phyloP scores from a whole-genome alignment of 2,113 vertebrate species.

The Reinhardtius hippoglossoides region DNA sequence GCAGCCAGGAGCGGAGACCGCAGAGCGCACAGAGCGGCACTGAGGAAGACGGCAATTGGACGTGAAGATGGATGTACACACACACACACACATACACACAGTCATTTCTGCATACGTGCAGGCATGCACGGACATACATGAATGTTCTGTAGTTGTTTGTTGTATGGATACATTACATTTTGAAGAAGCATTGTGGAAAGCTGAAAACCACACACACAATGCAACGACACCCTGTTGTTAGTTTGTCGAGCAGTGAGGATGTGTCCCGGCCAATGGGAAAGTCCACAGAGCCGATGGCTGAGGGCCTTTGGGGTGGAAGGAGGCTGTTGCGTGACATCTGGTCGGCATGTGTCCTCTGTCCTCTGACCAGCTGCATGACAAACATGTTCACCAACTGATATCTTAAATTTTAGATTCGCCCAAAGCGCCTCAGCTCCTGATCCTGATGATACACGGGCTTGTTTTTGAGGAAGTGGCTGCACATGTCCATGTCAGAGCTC shows the following conservation, averaged over 20 bases:
- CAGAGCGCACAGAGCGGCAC: slow-evolving; percentile 48
- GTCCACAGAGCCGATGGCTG: slow-evolving; percentile 45
- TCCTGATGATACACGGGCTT: slow-evolving; percentile 47
- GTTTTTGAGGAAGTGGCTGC: slow-evolving; percentile 43
- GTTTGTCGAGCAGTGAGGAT: slow-evolving; percentile 58
- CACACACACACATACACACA: slow-evolving; percentile 41
- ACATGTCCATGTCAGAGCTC: slow-evolving; percentile 19
- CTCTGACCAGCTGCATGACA: slow-evolving; percentile 58
- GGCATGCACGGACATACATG: neutral
- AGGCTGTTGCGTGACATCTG: slow-evolving; percentile 73
- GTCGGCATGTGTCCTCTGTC: slow-evolving; percentile 65
- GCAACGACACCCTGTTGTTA: slow-evolving; percentile 55
- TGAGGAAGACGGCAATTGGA: slow-evolving; percentile 53
- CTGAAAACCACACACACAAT: slow-evolving; percentile 39
- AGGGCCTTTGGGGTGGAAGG: slow-evolving; percentile 34
- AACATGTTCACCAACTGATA: slow-evolving; percentile 50
- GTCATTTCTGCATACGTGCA: slow-evolving; percentile 9
- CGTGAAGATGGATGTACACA: slow-evolving; percentile 25
- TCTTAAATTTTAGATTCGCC: slow-evolving; percentile 21
- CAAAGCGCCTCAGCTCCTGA: slow-evolving; percentile 15
- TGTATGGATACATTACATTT: slow-evolving; percentile 36
- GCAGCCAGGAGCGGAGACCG: slow-evolving; percentile 67
- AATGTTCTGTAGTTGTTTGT: slow-evolving; percentile 24
- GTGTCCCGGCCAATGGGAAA: slow-evolving; percentile 70
- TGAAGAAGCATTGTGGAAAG: slow-evolving; percentile 37